Evolutionary conservation across 2,797 vertebrate species (phyloP).

Genomic region (Pantherophis alleghaniensis): DNA sequence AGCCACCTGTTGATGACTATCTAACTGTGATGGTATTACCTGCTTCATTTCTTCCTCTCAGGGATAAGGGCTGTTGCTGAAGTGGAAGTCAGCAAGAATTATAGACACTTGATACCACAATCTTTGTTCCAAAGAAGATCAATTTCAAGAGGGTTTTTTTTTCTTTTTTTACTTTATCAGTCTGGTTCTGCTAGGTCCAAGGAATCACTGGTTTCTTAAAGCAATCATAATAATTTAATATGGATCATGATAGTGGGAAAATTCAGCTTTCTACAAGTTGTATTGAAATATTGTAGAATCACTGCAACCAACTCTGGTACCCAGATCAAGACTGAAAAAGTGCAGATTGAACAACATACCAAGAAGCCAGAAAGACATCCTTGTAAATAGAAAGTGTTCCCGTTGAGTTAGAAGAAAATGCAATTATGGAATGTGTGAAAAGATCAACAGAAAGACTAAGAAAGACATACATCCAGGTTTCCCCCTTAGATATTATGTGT

Average conservation of each 20-base stretch:
- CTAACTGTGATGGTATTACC: background rate
- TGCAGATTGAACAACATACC: background rate
- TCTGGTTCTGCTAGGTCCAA: background rate
- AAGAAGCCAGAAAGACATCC: background rate
- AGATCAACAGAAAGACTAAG: background rate
- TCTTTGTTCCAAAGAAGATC: background rate
- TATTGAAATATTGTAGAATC: background rate
- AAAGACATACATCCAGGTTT: background rate
- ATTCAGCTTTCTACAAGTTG: background rate
- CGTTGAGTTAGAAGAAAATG: background rate
- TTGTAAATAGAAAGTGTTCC: background rate
- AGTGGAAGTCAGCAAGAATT: background rate
- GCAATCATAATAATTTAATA: background rate
- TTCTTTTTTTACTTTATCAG: background rate
- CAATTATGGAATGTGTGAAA: background rate
- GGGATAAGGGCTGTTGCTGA: background rate
- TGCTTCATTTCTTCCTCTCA: background rate
- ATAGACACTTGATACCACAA: background rate
- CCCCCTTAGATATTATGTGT: background rate
- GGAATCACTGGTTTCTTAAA: background rate
- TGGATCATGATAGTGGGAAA: background rate
- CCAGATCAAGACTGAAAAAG: background rate
- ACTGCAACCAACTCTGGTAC: background rate
- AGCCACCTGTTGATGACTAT: background rate
- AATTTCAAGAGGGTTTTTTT: background rate